phyloP scores from a whole-genome alignment of 2,888 invertebrate genomes.

The Megaustenia siamemsis region DNA sequence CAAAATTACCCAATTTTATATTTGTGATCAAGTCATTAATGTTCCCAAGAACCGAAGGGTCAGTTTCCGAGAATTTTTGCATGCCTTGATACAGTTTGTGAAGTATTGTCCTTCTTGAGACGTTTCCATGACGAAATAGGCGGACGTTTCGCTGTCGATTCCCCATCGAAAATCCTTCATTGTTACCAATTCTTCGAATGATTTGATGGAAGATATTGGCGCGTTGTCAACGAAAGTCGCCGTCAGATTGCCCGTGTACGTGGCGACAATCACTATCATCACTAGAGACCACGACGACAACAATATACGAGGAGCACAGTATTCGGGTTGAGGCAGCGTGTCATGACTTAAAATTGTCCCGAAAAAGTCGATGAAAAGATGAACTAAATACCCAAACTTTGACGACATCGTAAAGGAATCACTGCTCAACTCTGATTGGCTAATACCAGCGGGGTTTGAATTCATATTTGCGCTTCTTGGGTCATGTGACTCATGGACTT shows the following conservation, averaged over 20 bases:
- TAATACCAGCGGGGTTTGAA: background rate
- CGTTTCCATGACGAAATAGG: background rate
- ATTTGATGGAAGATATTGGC: background rate
- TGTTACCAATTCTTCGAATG: background rate
- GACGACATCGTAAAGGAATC: background rate
- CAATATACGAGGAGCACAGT: background rate
- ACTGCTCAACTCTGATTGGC: background rate
- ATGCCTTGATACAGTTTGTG: background rate
- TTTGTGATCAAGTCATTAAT: background rate
- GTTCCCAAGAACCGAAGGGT: background rate
- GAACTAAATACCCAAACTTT: background rate
- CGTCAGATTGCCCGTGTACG: slow-evolving; percentile 31
- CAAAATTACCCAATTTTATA: background rate
- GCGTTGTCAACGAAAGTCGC: background rate
- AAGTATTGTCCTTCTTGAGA: background rate
- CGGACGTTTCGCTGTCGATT: background rate
- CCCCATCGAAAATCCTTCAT: slow-evolving; percentile 1
- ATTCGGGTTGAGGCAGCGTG: background rate
- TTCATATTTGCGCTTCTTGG: too few species aligned
- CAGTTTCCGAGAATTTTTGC: background rate
- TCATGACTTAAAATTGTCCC: slow-evolving; percentile 21
- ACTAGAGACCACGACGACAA: slow-evolving; percentile 5
- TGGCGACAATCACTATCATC: background rate
- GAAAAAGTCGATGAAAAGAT: slow-evolving; percentile 16
- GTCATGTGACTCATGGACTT: background rate